Base-by-base conservation (phyloP, 64 coral and sea anemone species). In the Dendrophyllia cribrosa region DNA sequence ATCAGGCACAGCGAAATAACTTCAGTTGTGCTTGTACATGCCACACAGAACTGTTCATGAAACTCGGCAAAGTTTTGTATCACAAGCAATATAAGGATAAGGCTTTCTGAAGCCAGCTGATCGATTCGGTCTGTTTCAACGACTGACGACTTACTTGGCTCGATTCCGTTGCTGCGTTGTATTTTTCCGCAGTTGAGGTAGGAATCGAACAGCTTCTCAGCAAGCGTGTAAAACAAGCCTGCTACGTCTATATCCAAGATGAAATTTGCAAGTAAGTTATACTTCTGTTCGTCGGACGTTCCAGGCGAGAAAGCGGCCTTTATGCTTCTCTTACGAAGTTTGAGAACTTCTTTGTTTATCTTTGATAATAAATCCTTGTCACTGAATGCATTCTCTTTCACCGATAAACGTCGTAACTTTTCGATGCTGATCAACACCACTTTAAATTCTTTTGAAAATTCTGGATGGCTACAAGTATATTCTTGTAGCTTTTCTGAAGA, bases 41-140 rank as follows among this genome's bases (percentile, higher is more conserved):
- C 58, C 26, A 61, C 77, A 26, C 77, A 80, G 26, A 80, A 80
- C 55, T 43, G 56, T 60, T 80, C 58, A 61, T 80, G 77, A 80
- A 80, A 80, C 58, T 80, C 77, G 6, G 77, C 77, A 61, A 80
- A 80, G 56, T 80, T 80, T 17, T 80, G 77, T 44, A 80, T 61
- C 56, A 80, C 77, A 4, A 80, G 77, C 58, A 80, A 43, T 43
- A 80, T 44, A 34, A 80, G 58, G 34, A 63, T 80, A 60, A 80
- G 55, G 16, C 23, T 60, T 43, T 80, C 58, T 44, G 77, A 80
- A 11, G 55, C 24, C 1, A 80, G 24, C 12, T 80, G 77, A 80
- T 80, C 77, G 0, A 44, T 3, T 26, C 77, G 22, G 25, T 80
- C 77, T 61, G 77, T 80, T 80, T 80, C 77, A 80, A 56, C 34